These are phyloP conservation scores for Drosophila lacteicornis DNA, from an alignment of 1,140 invertebrate species.

Conservation along the genomic window DNA sequence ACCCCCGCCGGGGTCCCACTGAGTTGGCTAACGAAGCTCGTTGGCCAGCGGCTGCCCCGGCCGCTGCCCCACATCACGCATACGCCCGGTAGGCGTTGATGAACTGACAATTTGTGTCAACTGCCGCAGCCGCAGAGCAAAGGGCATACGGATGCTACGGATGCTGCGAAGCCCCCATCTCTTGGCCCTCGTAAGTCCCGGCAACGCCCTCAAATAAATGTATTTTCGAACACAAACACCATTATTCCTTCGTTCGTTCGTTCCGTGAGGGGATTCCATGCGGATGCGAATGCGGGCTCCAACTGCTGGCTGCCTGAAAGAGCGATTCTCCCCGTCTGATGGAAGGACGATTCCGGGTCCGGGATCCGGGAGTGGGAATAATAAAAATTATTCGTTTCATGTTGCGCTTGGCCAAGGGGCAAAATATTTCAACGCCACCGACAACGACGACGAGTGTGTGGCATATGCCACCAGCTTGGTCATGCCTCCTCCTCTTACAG, in stretches of 20 bases:
- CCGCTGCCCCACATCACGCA: constrained; percentile 55
- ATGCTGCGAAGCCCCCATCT: background rate
- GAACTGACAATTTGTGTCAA: constrained; percentile 84
- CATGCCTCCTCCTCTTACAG: constrained; percentile 4
- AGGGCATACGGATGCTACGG: constrained; percentile 42
- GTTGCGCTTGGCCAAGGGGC: constrained; percentile 67
- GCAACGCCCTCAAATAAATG: constrained; percentile 78
- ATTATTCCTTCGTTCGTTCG: constrained; percentile 62
- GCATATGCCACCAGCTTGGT: constrained; percentile 72
- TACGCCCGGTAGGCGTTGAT: constrained; percentile 80
- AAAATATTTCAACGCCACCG: constrained; percentile 67
- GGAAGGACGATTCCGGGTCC: constrained; percentile 23
- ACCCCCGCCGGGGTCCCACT: background rate
- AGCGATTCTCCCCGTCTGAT: constrained; percentile 25
- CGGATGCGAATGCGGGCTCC: constrained; percentile 29
- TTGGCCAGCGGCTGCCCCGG: constrained; percentile 29
- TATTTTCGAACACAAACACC: constrained; percentile 81
- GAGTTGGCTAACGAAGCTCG: constrained; percentile 63
- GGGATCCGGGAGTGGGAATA: constrained; percentile 52
- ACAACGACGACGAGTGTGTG: constrained; percentile 51
- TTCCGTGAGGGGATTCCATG: constrained; percentile 38
- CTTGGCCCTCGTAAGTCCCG: constrained; percentile 7
- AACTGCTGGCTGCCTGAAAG: constrained; percentile 17
- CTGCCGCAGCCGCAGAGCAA: constrained; percentile 71
- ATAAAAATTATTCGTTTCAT: constrained; percentile 82